Evolutionary conservation across 2,797 vertebrate genomes (phyloP).

Genomic region (Bovichtus diacanthus): DNA sequence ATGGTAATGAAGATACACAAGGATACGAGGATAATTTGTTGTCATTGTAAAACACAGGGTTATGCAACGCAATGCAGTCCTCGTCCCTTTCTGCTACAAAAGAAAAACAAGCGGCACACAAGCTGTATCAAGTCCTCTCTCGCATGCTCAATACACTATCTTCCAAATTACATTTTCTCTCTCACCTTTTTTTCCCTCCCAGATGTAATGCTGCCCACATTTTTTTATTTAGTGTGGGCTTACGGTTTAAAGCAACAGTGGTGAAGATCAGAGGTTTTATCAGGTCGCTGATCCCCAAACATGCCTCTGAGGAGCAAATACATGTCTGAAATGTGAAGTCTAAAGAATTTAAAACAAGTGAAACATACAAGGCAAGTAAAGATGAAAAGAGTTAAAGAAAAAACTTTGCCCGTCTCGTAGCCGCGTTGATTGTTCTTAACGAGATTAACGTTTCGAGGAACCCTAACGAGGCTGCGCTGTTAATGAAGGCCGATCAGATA

Average conservation of each 20-base stretch:
- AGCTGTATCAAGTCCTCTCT: background rate
- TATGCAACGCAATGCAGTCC: too few species aligned
- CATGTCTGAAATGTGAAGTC: constrained; percentile 22
- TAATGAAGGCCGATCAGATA: constrained; percentile 72
- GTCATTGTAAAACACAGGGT: too few species aligned
- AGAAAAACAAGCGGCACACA: too few species aligned
- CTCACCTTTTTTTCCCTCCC: background rate
- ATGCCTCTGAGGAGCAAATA: background rate
- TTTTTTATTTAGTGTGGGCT: background rate
- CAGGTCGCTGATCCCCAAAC: constrained; percentile 5
- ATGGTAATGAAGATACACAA: constrained; percentile 46
- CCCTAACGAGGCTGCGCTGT: constrained; percentile 39
- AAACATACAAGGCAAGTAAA: constrained; percentile 7
- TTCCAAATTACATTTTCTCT: background rate
- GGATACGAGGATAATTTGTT: too few species aligned
- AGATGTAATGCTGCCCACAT: background rate
- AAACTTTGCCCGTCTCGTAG: constrained; percentile 42
- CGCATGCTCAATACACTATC: background rate
- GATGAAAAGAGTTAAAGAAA: constrained; percentile 41
- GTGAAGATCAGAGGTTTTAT: constrained; percentile 19
- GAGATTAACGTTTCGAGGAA: constrained; percentile 66
- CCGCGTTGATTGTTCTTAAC: constrained; percentile 66
- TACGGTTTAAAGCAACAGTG: background rate
- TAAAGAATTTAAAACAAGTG: constrained; percentile 10
- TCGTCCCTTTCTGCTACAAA: too few species aligned